Percentiles rank a stretch among this genome's conserved stretches.
phyloP scores from a whole-genome alignment of 2,113 vertebrate species.

The Alethe castanea region DNA sequence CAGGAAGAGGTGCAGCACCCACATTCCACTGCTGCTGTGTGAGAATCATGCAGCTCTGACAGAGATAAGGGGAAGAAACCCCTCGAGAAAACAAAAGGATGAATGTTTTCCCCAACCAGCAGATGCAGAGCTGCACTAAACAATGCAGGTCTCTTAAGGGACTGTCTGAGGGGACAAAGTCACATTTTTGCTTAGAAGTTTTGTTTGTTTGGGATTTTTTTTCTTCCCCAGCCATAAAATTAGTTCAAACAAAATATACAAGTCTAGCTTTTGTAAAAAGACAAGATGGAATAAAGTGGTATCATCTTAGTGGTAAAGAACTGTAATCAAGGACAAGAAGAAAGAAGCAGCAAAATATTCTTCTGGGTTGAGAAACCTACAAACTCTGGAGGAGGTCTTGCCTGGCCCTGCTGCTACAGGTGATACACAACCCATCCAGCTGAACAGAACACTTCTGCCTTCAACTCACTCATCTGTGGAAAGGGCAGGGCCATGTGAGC shows the following conservation, averaged over 20 bases:
- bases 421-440: background rate
- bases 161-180: background rate
- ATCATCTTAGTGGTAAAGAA: background rate
- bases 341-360: background rate
- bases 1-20: background rate
- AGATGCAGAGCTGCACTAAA: background rate
- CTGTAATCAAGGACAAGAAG: background rate
- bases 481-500: background rate
- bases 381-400: background rate
- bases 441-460: background rate
- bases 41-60: background rate
- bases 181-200: background rate
- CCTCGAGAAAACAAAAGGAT: background rate
- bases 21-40: background rate
- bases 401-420: background rate
- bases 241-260: background rate
- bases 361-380: background rate
- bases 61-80: background rate
- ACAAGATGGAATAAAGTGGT: background rate
- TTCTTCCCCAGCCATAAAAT: background rate
- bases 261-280: background rate
- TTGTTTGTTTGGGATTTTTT: background rate
- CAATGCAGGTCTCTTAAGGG: background rate
- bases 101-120: background rate
- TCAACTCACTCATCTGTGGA: background rate